Conservation (phyloP, 2,113 vertebrate genomes). For the Elephas maximus region DNA sequence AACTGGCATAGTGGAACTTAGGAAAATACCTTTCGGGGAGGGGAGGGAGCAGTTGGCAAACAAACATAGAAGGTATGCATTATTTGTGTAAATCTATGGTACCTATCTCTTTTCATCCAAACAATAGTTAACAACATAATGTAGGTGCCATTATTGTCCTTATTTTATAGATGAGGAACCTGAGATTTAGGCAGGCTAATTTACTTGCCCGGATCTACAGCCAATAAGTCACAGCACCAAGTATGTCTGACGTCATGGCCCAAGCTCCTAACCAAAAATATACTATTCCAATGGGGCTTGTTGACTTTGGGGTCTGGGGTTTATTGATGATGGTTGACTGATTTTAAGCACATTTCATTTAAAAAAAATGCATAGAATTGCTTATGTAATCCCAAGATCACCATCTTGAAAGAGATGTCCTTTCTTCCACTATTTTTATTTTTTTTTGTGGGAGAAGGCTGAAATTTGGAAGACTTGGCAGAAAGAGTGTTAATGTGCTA, state of each 20-base stretch:
- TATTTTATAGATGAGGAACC: not conserved
- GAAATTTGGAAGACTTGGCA: constrained; percentile 85
- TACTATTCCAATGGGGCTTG: not conserved
- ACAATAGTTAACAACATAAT: not conserved
- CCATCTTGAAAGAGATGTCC: constrained; percentile 65
- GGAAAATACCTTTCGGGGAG: no score
- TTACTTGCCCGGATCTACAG: not conserved
- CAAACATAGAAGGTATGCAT: no score
- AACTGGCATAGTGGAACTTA: no score
- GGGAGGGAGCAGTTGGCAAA: no score
- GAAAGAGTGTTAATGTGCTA: constrained; percentile 90
- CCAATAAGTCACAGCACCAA: not conserved
- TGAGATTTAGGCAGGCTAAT: not conserved
- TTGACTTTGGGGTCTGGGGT: constrained; percentile 63
- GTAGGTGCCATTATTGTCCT: not conserved
- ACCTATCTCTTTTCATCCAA: not conserved
- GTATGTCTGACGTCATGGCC: not conserved
- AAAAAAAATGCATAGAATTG: constrained; percentile 54
- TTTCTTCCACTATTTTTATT: constrained; percentile 23
- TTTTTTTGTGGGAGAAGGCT: constrained; percentile 77
- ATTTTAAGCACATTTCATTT: constrained; percentile 58
- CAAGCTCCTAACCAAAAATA: not conserved
- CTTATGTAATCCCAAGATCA: constrained; percentile 68
- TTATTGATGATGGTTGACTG: constrained; percentile 70
- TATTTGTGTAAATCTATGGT: no score